A percentile compares a stretch with the other conserved stretches of the same genome.
These are phyloP conservation scores for Ectemnius continuus DNA, from an alignment of 2,888 invertebrate species.

Conservation along the genomic window DNA sequence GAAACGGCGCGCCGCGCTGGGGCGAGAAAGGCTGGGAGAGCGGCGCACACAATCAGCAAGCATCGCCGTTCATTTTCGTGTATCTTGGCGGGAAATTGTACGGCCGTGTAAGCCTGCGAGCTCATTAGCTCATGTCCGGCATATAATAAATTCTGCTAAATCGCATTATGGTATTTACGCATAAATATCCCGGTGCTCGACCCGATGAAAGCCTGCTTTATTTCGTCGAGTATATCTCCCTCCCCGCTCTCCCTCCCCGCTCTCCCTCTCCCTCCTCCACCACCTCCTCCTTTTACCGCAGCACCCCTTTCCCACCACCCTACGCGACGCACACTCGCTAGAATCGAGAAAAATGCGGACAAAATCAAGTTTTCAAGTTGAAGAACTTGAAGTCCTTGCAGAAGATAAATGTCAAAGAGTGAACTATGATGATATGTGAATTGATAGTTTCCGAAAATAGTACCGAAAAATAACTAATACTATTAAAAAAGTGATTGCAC, in stretches of 20 bases:
- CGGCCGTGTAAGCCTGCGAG: constrained; percentile 8
- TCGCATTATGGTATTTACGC: constrained; percentile 4
- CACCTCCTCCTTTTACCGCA: background rate
- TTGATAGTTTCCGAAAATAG: too few relatives aligned
- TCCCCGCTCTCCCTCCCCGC: background rate
- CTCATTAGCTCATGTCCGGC: constrained; percentile 13
- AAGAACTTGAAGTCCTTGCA: too few relatives aligned
- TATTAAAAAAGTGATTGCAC: too few relatives aligned
- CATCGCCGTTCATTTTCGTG: background rate
- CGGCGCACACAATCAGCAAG: background rate
- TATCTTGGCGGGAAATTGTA: constrained; percentile 6
- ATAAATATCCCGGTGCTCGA: constrained; percentile 7
- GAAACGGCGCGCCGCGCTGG: too few relatives aligned
- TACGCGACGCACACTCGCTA: too few relatives aligned
- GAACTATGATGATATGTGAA: too few relatives aligned
- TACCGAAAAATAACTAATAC: too few relatives aligned
- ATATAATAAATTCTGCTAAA: constrained; percentile 13
- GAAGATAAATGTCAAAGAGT: too few relatives aligned
- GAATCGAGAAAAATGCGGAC: too few relatives aligned
- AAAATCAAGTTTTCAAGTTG: too few relatives aligned
- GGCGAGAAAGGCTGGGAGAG: too few relatives aligned
- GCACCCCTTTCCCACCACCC: background rate
- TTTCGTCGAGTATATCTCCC: background rate
- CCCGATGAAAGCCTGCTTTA: constrained; percentile 6
- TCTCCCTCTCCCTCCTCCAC: background rate